Evolutionary conservation across 2,888 invertebrate species (phyloP), one percentile per base, ranked within the genome.

Genomic region (Eulithis prunata): DNA sequence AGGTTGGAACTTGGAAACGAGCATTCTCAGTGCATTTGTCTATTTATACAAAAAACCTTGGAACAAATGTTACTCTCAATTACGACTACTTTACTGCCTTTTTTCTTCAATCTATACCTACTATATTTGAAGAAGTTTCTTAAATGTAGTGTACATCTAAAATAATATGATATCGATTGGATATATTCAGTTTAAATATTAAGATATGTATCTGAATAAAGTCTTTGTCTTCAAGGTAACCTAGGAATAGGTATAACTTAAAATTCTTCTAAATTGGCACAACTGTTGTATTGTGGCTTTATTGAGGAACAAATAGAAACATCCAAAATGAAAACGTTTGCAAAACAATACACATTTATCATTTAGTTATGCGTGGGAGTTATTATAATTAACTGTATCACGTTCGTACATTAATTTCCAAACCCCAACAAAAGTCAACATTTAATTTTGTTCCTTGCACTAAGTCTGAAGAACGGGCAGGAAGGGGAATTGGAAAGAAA

Each of bases 41-140:
- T 79, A 81, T 82, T 76, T 75, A 76, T 80, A 78, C 73, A 75
- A 66, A 75, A 66, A 78, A 73, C 79, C 80, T 82, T 83, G 81
- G 77, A 78, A 75, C 74, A 73, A 75, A 75, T 78, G 69, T 70
- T n/a, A 62, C 53, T 63, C 66, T 68, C 21, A 49, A 69, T 71
- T 69, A 74, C 69, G 70, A 72, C 67, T 69, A n/a, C 10, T 55
- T 54, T 13, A 28, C 13, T 13, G 38, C 10, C 49, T 49, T 4
- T 10, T 49, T 41, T 41, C 41, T 41, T 41, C 41, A 41, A 3
- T 10, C 41, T 41, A 45, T n/a, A n/a, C 12, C 45, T 45, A 45
- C n/a, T 45, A 45, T n/a, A 45, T 45, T 45, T n/a, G n/a, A 41
- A 41, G 5, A 41, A 8, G 8, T 41, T 41, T 41, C 10, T 41